phyloP scores from a whole-genome alignment of 1,140 invertebrate species.

The Drosophila pectinifera region DNA sequence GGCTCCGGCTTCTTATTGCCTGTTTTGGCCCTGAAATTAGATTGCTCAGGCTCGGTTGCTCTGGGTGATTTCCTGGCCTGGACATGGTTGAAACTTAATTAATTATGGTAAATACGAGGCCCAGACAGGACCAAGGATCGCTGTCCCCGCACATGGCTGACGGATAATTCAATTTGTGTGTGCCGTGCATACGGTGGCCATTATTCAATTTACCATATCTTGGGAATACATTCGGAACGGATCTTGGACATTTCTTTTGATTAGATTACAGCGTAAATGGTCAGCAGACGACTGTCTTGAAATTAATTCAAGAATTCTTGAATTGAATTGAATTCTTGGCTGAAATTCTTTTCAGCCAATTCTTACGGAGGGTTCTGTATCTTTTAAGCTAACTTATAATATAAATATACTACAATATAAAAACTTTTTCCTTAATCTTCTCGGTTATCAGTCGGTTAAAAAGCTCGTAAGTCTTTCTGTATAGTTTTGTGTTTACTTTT shows the following conservation, averaged over 20 bases:
- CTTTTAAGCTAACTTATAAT: too few species aligned
- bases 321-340: too few species aligned
- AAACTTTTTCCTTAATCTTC: too few species aligned
- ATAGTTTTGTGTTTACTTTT: too few species aligned
- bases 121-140: constrained; percentile 8
- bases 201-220: constrained; percentile 43
- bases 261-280: constrained; percentile 16
- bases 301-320: too few species aligned
- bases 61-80: constrained; percentile 17
- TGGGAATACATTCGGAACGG: neutral
- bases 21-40: constrained; percentile 45
- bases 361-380: too few species aligned
- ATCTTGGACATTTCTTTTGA: constrained; percentile 20
- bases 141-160: neutral
- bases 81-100: constrained; percentile 45
- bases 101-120: constrained; percentile 38
- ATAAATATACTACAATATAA: too few species aligned
- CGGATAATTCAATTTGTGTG: constrained; percentile 36
- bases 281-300: neutral
- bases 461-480: too few species aligned
- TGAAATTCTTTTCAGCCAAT: neutral
- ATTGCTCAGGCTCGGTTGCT: constrained; percentile 46
- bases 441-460: too few species aligned
- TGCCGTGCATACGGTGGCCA: constrained; percentile 11
- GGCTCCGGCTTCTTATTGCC: too few species aligned